A percentile compares a stretch with the other conserved stretches of the same genome.
These are phyloP conservation scores for Enteromius radiatus DNA, from an alignment of 2,797 vertebrate species.

Conservation along the genomic window DNA sequence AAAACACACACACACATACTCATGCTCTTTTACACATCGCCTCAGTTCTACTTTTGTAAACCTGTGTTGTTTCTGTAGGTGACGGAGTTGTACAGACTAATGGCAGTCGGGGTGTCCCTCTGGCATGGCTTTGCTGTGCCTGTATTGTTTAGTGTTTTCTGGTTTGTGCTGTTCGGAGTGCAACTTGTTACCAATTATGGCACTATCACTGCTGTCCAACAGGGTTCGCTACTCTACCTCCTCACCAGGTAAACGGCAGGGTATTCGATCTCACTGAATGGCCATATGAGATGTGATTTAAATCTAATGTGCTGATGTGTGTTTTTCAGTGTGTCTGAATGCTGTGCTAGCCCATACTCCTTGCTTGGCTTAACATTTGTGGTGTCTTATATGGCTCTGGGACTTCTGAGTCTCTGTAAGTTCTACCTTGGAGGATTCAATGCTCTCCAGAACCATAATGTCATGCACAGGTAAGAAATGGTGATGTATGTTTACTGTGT, in stretches of 20 bases:
- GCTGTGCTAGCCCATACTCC: slow-evolving; percentile 87
- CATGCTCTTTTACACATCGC: not conserved
- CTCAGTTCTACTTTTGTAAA: not conserved
- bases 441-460: slow-evolving; percentile 84
- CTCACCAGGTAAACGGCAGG: slow-evolving; percentile 79
- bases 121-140: slow-evolving; percentile 87
- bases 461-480: slow-evolving; percentile 85
- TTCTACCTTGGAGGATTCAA: slow-evolving; percentile 84
- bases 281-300: slow-evolving; percentile 37
- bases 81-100: slow-evolving; percentile 78
- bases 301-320: slow-evolving; percentile 50
- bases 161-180: slow-evolving; percentile 83
- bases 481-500: not conserved
- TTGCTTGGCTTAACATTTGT: slow-evolving; percentile 87
- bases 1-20: slow-evolving; percentile 18
- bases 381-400: slow-evolving; percentile 87
- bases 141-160: slow-evolving; percentile 86
- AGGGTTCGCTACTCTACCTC: slow-evolving; percentile 81
- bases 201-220: slow-evolving; percentile 68
- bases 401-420: slow-evolving; percentile 86
- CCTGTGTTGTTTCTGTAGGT: slow-evolving; percentile 69
- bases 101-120: slow-evolving; percentile 80
- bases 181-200: slow-evolving; percentile 74
- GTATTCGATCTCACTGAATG: not conserved
- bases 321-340: slow-evolving; percentile 83